Evolutionary conservation across 1,140 invertebrate species (phyloP).

Genomic region (Trichonephila clavipes): DNA sequence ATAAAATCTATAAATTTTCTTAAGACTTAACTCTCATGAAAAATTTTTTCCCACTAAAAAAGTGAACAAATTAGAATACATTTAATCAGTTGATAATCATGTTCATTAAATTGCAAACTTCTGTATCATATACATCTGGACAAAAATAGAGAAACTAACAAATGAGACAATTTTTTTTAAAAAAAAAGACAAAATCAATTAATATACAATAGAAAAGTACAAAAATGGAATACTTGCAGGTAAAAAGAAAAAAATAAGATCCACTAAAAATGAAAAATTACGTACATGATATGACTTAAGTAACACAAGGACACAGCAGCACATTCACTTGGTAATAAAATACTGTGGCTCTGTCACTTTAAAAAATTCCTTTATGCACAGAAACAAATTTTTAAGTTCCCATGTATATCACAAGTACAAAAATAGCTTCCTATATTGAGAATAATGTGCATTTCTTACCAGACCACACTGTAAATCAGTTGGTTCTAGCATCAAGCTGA

Average conservation of each 20-base stretch:
- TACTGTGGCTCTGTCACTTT: neutral
- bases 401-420: slow-evolving; percentile 35
- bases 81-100: neutral
- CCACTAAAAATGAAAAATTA: neutral
- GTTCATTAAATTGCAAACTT: neutral
- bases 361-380: slow-evolving; percentile 6
- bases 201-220: neutral
- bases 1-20: neutral
- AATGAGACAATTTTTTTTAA: no score
- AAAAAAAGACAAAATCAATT: neutral
- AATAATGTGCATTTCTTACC: slow-evolving; percentile 16
- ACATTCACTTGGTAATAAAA: slow-evolving; percentile 17
- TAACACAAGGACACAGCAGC: slow-evolving; percentile 14
- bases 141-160: no score
- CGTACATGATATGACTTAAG: slow-evolving; percentile 1
- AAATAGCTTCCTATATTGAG: slow-evolving; percentile 13
- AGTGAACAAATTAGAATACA: neutral
- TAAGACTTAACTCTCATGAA: neutral
- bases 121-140: neutral
- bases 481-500: neutral
- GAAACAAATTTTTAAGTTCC: slow-evolving; percentile 7
- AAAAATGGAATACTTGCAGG: neutral
- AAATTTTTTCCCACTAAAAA: neutral
- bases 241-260: no score
- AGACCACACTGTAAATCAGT: neutral